Percentiles rank a stretch among this genome's conserved stretches.
These are phyloP conservation scores for Epizoanthus scotinus DNA, from an alignment of 92 coral and sea anemone species.

Conservation along the genomic window DNA sequence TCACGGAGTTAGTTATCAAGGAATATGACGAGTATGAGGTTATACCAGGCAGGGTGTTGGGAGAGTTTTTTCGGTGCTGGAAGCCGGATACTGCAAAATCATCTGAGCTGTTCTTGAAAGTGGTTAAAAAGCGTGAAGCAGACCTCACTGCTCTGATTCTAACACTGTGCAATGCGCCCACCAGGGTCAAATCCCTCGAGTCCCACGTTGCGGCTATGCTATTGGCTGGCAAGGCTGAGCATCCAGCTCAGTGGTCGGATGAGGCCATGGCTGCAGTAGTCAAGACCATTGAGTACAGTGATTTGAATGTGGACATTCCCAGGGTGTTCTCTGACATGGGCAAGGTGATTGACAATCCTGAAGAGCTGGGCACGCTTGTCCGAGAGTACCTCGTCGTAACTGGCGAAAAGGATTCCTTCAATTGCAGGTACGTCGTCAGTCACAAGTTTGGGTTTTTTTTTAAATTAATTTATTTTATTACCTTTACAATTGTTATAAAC, in stretches of 20 bases:
- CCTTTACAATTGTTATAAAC: too few species aligned
- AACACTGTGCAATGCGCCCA: conserved; percentile 79
- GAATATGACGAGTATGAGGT: conserved; percentile 83
- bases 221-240: conserved; percentile 61
- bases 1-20: conserved; percentile 55
- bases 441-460: too few species aligned
- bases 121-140: conserved; percentile 64
- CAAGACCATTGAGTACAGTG: conserved; percentile 78
- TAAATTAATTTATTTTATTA: too few species aligned
- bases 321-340: conserved; percentile 87
- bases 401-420: conserved; percentile 88
- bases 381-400: conserved; percentile 80
- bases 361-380: conserved; percentile 73
- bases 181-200: conserved; percentile 64
- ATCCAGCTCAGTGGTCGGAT: conserved; percentile 69
- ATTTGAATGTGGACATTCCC: conserved; percentile 84
- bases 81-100: conserved; percentile 53
- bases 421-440: conserved; percentile 30
- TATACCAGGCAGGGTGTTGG: conserved; percentile 60
- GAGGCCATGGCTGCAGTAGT: conserved; percentile 79
- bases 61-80: conserved; percentile 74
- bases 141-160: conserved; percentile 67
- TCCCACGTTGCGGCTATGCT: conserved; percentile 71
- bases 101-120: conserved; percentile 68
- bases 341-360: conserved; percentile 74